Percentiles rank a stretch among this genome's conserved stretches.
Conservation (phyloP, 2,113 vertebrate species). For the Plecturocebus donacophilus region DNA sequence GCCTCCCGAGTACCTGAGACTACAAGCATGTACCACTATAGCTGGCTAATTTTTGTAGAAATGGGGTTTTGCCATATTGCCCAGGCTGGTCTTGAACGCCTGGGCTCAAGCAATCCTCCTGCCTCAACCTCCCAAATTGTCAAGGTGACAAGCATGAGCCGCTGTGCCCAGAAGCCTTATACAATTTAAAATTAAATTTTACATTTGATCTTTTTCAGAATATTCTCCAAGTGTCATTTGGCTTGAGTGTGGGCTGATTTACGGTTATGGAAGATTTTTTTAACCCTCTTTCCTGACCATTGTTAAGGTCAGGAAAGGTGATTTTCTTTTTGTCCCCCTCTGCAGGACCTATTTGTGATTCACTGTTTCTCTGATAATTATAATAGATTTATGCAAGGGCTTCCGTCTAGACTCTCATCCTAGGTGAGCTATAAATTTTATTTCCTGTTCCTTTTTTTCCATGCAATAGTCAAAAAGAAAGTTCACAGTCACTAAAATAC, state of each 20-base stretch:
- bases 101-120: no score
- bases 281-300: neutral
- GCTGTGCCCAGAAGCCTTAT: neutral
- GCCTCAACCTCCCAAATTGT: no score
- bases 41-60: no score
- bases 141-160: no score
- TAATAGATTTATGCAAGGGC: neutral
- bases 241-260: neutral
- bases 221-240: slow-evolving; percentile 2
- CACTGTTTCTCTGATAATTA: neutral
- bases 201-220: neutral
- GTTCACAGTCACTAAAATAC: neutral
- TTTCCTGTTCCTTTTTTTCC: neutral
- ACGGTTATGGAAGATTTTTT: neutral
- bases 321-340: neutral
- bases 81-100: no score
- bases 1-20: no score
- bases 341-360: neutral
- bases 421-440: neutral
- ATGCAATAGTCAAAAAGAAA: neutral
- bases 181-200: neutral
- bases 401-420: neutral
- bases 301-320: neutral
- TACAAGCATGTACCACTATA: no score
- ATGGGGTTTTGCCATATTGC: no score